Evolutionary conservation across 2,888 invertebrate species (phyloP).

Genomic region (Branchipolynoe longqiensis): DNA sequence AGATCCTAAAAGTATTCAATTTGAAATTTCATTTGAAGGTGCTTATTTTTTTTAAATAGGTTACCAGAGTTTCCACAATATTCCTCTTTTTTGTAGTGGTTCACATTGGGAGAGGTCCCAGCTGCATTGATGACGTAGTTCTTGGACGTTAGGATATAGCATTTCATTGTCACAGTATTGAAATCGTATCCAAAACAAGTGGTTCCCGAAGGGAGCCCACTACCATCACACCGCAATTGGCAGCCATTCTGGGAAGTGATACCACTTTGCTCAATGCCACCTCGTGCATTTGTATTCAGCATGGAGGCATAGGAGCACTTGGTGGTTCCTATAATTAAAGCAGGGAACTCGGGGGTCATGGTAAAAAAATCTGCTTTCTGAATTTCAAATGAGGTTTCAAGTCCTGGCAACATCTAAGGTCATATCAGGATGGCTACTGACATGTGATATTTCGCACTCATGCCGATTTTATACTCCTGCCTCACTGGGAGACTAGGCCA

Average conservation of each 20-base stretch:
- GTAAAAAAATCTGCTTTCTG: too few relatives aligned
- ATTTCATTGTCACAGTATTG: neutral
- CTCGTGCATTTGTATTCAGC: neutral
- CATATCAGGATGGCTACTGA: too few relatives aligned
- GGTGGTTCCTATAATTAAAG: too few relatives aligned
- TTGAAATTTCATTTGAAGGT: neutral
- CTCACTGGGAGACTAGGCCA: too few relatives aligned
- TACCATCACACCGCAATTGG: neutral
- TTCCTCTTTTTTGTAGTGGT: neutral
- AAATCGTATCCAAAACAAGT: neutral
- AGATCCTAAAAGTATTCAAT: neutral
- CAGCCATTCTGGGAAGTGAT: neutral
- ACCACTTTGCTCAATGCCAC: conserved; percentile 14
- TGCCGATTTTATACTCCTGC: too few relatives aligned
- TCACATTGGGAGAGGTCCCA: neutral
- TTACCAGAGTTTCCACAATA: too few relatives aligned
- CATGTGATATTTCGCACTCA: too few relatives aligned
- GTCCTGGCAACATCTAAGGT: too few relatives aligned
- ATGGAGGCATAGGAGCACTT: neutral
- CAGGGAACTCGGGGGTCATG: too few relatives aligned
- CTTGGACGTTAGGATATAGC: neutral
- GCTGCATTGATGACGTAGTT: neutral
- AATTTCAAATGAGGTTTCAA: too few relatives aligned
- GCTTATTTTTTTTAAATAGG: too few relatives aligned
- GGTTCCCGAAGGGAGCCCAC: neutral